A percentile compares a stretch with the other conserved stretches of the same genome.
Evolutionary conservation across 2,113 vertebrate species (phyloP).

Genomic region (Nesoenas mayeri): DNA sequence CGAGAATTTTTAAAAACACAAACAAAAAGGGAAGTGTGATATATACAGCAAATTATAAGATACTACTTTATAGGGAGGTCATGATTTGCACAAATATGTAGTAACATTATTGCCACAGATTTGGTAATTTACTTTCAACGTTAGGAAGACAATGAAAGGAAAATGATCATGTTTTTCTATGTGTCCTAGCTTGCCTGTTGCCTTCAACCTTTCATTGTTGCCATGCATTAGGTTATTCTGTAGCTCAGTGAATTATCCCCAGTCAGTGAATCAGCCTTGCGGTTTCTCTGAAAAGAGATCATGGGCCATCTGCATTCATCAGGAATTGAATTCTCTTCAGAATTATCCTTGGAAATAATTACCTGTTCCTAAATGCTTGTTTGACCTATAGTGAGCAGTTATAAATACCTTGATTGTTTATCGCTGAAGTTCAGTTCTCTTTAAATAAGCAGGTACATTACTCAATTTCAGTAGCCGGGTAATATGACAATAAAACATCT

Average conservation of each 20-base stretch:
- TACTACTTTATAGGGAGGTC: neutral
- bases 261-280: conserved; percentile 1
- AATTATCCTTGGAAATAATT: conserved; percentile 5
- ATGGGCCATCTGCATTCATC: neutral
- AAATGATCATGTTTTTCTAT: neutral
- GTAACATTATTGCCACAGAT: neutral
- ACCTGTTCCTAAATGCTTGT: neutral
- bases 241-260: neutral
- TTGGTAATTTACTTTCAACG: neutral
- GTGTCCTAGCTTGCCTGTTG: neutral
- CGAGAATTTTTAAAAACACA: neutral
- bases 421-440: neutral
- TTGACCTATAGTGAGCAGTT: neutral
- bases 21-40: neutral
- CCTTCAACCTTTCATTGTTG: neutral
- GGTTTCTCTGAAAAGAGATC: neutral
- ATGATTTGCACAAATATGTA: neutral
- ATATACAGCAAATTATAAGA: neutral
- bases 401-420: neutral
- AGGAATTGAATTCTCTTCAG: neutral
- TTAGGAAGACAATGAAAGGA: neutral
- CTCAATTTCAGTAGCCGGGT: neutral
- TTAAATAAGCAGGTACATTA: neutral
- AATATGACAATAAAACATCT: too few species aligned
- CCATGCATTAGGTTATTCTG: neutral